A percentile compares a stretch with the other conserved stretches of the same genome.
phyloP scores from a whole-genome alignment of 2,797 vertebrate species.

The Catharus ustulatus region DNA sequence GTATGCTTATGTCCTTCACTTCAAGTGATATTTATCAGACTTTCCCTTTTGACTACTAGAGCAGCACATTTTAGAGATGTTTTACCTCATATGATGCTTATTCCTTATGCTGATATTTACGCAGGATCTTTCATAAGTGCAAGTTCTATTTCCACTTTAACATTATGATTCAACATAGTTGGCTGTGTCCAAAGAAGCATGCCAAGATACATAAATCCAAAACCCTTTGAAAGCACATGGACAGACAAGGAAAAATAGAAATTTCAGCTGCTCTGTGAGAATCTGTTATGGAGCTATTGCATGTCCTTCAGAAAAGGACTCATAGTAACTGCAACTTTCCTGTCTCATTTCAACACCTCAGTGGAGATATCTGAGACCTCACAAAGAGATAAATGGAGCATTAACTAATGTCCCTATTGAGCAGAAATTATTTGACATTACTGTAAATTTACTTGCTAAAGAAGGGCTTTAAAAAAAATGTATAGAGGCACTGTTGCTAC shows the following conservation, averaged over 20 bases:
- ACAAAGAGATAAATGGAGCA: neutral
- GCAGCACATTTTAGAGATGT: neutral
- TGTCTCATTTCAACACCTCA: neutral
- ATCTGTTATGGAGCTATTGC: neutral
- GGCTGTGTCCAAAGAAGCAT: neutral
- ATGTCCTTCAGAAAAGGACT: neutral
- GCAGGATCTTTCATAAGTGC: neutral
- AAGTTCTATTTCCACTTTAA: neutral
- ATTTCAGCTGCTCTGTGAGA: neutral
- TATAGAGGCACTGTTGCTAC: neutral
- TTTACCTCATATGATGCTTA: neutral
- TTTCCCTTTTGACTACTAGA: neutral
- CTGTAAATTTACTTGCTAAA: neutral
- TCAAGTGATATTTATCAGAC: neutral
- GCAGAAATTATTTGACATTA: neutral
- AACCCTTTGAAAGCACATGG: neutral
- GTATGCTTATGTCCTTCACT: neutral
- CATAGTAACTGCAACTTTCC: neutral
- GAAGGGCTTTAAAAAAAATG: neutral
- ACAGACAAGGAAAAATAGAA: neutral
- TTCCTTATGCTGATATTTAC: neutral
- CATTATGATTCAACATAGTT: neutral
- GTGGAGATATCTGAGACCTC: neutral
- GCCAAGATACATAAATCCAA: constrained; percentile 16
- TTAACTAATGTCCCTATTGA: neutral